Evolutionary conservation across 1,140 invertebrate genomes (phyloP), one percentile per base, ranked within the genome.

Genomic region (Zaprionus inermis): DNA sequence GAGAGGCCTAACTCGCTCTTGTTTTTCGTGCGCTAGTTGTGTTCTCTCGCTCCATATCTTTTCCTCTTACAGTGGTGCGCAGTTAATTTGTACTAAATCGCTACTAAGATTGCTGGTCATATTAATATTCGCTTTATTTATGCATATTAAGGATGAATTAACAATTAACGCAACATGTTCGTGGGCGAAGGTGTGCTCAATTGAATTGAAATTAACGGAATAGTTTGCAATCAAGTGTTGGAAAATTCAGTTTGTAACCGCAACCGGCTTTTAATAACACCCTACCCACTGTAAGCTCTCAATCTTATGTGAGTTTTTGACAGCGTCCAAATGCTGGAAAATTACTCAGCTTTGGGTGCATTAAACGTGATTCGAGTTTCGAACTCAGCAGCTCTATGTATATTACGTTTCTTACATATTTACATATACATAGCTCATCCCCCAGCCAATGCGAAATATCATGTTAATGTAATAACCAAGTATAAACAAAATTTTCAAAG

Each of bases 11-110:
- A 38, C 49, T 46, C 67, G 66, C 74, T 78, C 73, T 67, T 58
- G 72, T 78, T 86, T 78, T 81, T 73, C 82, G 83, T 88, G 66
- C 72, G 72, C 59, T 70, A 74, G 72, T 70, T 70, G 18, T 59
- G 52, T 49, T 69, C 71, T 68, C 55, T 49, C 54, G 64, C 30
- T 70, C 63, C 54, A 61, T 71, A 75, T 75, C 41, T 71, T 75
- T 74, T 71, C 67, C 67, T 59, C 44, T 59, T 58, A 75, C 72
- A 75, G 72, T 75, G 72, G 67, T 24, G n/a, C 58, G 61, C 34
- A 58, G 41, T 14, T 61, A 69, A 69, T 74, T 70, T 63, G 20
- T 63, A 63, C 69, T 51, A 70, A 70, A 69, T 41, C n/a, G n/a
- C n/a, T 41, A 59, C 51, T 67, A 54, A 32, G 52, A 59, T 67